Evolutionary conservation across 2,797 vertebrate genomes (phyloP), one percentile per base, ranked within the genome.

Genomic region (Lindbergichthys nudifrons): DNA sequence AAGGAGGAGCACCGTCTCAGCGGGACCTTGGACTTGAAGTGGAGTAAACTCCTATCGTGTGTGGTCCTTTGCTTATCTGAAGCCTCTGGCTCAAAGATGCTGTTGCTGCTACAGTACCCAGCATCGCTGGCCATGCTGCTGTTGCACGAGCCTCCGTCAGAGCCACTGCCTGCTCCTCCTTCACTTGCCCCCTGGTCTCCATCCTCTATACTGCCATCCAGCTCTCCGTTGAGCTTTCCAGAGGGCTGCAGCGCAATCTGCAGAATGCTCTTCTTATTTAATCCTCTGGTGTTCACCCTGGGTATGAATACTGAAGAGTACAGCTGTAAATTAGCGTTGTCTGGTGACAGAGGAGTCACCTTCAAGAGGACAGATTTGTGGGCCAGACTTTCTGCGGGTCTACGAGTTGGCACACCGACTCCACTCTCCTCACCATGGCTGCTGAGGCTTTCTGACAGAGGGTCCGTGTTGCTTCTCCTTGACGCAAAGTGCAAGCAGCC

Each of bases 1-100:
- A 99, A 89, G 0, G 98, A 99, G 0, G 97, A 98, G 87, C 97
- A 99, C 19, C 97, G 96, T 69, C 96, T 95, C 48, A 98, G 88
- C 0, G 97, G 97, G 70, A 94, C 91, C 89, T 93, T 96, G 4
- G 92, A 85, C 75, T 93, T 95, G 73, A 86, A 88, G 82, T 89
- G 93, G 58, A 57, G 84, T 10, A 92, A 78, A 74, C 80, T 68
- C 79, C 86, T 94, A 64, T 93, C 88, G 52, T 91, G 89, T 58
- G 83, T 89, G 46, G 82, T 81, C 80, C 91, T 90, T 46, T 85
- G 95, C 65, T 95, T 95, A 64, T 95, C 96, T 56, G 87, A 48
- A 51, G 87, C 68, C 41, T 97, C 95, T 73, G 95, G 94, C 76
- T 97, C 96, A 83, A 96, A 96, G 73, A 96, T 83, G 91, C 95